A percentile compares a stretch with the other conserved stretches of the same genome.
Conservation (phyloP, 1,140 invertebrate genomes). For the Pseudomyrmex cubaensis region DNA sequence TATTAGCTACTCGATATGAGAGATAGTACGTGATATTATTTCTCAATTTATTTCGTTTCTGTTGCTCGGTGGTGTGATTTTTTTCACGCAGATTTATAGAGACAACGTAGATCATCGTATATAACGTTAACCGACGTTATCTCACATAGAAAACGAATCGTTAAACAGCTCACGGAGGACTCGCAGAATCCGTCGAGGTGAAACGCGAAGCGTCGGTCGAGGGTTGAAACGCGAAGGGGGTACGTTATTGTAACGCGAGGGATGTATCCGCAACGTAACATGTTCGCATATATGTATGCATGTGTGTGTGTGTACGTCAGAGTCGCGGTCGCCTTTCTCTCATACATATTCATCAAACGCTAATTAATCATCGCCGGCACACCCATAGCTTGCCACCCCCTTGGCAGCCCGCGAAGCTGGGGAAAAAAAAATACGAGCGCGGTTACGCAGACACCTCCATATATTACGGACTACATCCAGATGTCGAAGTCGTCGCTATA, state of each 20-base stretch:
- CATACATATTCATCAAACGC: constrained; percentile 85
- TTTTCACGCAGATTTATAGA: constrained; percentile 39
- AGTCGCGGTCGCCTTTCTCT: constrained; percentile 76
- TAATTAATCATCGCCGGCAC: constrained; percentile 83
- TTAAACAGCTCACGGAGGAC: constrained; percentile 72
- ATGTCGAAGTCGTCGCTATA: constrained; percentile 64
- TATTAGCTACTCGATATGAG: neutral
- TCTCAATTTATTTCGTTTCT: neutral
- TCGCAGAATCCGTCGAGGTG: constrained; percentile 69
- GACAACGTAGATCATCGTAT: constrained; percentile 61
- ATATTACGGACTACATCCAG: constrained; percentile 67
- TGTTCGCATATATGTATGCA: constrained; percentile 34
- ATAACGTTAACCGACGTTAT: constrained; percentile 49
- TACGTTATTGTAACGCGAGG: constrained; percentile 73
- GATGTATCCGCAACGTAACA: constrained; percentile 61
- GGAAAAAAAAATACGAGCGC: constrained; percentile 67
- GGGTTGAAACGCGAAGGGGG: constrained; percentile 63
- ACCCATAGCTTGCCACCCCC: constrained; percentile 67
- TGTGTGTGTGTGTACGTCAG: constrained; percentile 45
- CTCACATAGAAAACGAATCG: constrained; percentile 62
- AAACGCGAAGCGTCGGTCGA: constrained; percentile 39
- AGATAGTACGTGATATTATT: neutral
- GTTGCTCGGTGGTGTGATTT: constrained; percentile 8
- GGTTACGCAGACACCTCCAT: constrained; percentile 66
- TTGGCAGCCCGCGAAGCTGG: constrained; percentile 47